A percentile compares a stretch with the other conserved stretches of the same genome.
phyloP scores from a whole-genome alignment of 2,888 invertebrate species.

The Xestia sexstrigata region DNA sequence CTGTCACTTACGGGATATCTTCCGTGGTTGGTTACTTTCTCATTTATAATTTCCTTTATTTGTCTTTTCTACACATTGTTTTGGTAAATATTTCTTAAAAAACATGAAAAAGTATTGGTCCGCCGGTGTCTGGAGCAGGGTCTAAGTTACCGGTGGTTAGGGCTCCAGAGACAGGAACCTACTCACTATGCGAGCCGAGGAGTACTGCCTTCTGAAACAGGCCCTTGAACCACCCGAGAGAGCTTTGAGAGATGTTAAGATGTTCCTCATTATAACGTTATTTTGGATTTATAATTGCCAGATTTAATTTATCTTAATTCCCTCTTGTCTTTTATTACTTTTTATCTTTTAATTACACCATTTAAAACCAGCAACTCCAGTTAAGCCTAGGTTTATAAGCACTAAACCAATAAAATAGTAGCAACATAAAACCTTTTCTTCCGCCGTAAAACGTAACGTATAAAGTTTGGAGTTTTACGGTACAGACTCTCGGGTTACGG shows the following conservation, averaged over 20 bases:
- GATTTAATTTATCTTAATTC: slow-evolving; percentile 6
- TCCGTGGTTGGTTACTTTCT: no score
- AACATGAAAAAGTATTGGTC: neutral
- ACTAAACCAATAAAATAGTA: slow-evolving; percentile 53
- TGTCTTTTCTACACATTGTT: no score
- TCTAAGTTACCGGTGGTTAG: neutral
- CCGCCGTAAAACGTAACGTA: slow-evolving; percentile 60
- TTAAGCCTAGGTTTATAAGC: slow-evolving; percentile 29
- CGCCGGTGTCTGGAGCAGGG: neutral
- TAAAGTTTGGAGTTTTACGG: slow-evolving; percentile 69
- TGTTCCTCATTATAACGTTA: neutral
- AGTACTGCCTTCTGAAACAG: neutral
- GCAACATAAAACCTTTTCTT: slow-evolving; percentile 55
- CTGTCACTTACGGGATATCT: no score
- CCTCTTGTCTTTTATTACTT: neutral
- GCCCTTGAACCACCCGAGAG: no score
- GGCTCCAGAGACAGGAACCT: neutral
- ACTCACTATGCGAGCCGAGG: neutral
- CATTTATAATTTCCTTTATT: no score
- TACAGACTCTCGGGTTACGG: slow-evolving; percentile 60
- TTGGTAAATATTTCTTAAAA: no score
- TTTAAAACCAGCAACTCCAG: slow-evolving; percentile 23
- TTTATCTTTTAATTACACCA: slow-evolving; percentile 20
- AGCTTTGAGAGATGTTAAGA: neutral
- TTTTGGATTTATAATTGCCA: neutral